Conservation (phyloP, 1,140 invertebrate species). For the Drosophila repleta region DNA sequence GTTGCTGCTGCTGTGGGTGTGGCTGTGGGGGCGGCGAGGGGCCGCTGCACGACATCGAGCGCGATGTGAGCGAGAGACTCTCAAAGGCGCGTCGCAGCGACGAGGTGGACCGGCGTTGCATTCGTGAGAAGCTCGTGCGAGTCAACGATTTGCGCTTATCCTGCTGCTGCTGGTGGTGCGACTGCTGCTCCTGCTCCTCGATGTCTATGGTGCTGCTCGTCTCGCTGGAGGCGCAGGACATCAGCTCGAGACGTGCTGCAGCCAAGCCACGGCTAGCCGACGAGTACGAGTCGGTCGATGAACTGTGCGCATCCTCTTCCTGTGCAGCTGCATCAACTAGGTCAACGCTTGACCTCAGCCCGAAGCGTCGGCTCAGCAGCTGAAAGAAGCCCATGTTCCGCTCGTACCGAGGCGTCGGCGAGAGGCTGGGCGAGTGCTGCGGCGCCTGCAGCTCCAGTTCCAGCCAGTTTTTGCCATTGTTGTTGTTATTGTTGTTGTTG, state of each 20-base stretch:
- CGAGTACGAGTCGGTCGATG: conserved; percentile 86
- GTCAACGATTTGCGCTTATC: conserved; percentile 56
- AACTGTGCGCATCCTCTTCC: conserved; percentile 86
- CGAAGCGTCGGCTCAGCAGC: conserved; percentile 86
- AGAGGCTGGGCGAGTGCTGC: conserved; percentile 60
- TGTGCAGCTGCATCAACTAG: conserved; percentile 70
- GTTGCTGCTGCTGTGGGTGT: conserved; percentile 60
- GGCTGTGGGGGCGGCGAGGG: conserved; percentile 76
- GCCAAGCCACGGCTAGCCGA: conserved; percentile 75
- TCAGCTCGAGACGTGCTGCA: conserved; percentile 78
- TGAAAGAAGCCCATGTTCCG: conserved; percentile 86
- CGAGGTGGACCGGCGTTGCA: conserved; percentile 87
- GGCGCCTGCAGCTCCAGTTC: conserved; percentile 35
- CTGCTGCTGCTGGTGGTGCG: conserved; percentile 41
- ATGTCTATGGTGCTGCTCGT: conserved; percentile 85
- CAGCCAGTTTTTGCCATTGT: conserved; percentile 39
- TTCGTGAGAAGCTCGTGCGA: conserved; percentile 84
- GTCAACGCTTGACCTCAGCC: conserved; percentile 85
- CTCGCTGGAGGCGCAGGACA: conserved; percentile 86
- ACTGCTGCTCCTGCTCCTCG: conserved; percentile 57
- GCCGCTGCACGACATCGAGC: conserved; percentile 87
- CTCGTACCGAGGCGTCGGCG: conserved; percentile 85
- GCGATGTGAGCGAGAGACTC: conserved; percentile 86
- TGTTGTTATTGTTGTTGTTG: conserved; percentile 34
- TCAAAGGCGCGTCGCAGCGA: conserved; percentile 89